Evolutionary conservation across 2,888 invertebrate species (phyloP).

Genomic region (Chymomyza fuscimana): DNA sequence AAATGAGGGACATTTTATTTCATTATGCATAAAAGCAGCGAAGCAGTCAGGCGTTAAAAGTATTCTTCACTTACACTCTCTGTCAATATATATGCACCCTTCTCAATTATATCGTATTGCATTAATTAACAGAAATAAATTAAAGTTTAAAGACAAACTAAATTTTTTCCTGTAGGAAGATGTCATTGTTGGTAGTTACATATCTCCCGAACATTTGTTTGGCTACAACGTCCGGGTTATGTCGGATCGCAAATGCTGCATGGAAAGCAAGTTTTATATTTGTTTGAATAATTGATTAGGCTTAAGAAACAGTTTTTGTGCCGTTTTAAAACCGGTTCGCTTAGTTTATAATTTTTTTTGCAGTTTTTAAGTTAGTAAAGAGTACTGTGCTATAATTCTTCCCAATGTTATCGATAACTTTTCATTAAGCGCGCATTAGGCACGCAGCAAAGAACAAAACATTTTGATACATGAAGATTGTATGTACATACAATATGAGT

Average conservation of each 20-base stretch:
- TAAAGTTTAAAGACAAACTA: no score
- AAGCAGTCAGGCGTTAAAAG: no score
- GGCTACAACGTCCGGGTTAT: not conserved
- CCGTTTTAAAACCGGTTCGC: not conserved
- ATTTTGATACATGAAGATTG: not conserved
- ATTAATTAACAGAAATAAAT: no score
- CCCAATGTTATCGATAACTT: constrained; percentile 31
- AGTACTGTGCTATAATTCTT: not conserved
- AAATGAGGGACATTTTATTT: no score
- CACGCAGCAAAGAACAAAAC: constrained; percentile 2
- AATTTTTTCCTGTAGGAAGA: no score
- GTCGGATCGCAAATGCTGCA: not conserved
- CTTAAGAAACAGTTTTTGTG: not conserved
- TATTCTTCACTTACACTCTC: no score
- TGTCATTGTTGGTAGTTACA: not conserved
- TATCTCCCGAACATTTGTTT: not conserved
- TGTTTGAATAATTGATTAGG: not conserved
- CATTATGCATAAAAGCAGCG: no score
- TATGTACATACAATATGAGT: no score
- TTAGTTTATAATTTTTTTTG: not conserved
- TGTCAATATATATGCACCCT: no score
- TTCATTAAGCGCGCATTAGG: constrained; percentile 37
- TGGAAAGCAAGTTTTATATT: not conserved
- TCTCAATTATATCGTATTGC: no score
- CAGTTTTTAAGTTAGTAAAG: not conserved